Conservation (phyloP, 2,113 vertebrate species). For the Alouatta palliata region DNA sequence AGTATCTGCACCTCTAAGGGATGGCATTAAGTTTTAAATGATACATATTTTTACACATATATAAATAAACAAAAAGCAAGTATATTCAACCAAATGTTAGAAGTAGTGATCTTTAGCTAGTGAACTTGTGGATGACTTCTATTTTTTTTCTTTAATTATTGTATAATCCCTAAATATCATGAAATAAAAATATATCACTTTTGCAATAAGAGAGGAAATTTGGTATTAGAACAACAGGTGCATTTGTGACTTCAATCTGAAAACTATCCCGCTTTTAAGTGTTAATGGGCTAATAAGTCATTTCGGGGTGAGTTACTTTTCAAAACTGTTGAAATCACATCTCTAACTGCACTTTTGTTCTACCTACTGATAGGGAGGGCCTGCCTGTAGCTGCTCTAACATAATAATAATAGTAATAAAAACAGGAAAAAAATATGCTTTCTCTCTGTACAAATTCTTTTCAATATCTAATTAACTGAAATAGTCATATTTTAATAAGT, state of each 20-base stretch:
- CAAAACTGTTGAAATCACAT: conserved; percentile 54
- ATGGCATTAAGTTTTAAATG: conserved; percentile 16
- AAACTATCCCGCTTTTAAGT: conserved; percentile 63
- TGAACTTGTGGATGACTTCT: neutral
- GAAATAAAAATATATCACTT: conserved; percentile 26
- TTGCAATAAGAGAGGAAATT: conserved; percentile 20
- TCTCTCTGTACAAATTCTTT: neutral
- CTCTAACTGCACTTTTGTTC: neutral
- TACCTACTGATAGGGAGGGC: neutral
- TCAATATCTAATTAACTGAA: conserved; percentile 32
- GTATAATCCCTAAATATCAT: neutral
- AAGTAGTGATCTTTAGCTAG: neutral
- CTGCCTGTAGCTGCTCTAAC: neutral
- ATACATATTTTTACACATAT: neutral
- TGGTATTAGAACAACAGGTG: conserved; percentile 58
- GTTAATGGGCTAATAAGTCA: conserved; percentile 70
- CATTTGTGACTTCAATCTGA: conserved; percentile 44
- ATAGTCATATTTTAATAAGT: neutral
- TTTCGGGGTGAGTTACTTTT: conserved; percentile 52
- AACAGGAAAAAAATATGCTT: conserved; percentile 13
- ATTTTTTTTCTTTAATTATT: neutral
- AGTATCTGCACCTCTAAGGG: neutral
- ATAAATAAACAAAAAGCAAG: neutral
- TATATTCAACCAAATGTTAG: neutral
- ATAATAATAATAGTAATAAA: conserved; percentile 15